Base-by-base conservation (phyloP, 2,113 vertebrate species). In the Dermatemys mawii region DNA sequence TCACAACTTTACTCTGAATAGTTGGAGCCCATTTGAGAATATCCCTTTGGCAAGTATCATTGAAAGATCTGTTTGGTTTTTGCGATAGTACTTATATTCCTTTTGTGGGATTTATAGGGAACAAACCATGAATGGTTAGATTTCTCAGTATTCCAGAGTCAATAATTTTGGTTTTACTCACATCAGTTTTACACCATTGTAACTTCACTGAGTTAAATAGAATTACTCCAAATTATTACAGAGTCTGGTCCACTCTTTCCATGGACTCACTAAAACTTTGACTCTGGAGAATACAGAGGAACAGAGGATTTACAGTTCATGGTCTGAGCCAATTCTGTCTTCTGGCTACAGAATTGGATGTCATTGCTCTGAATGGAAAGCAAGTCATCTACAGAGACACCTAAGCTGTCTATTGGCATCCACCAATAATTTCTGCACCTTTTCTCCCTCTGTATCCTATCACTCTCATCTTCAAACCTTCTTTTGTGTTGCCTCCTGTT, bases 321-420 rank as follows among this genome's bases (percentile, higher is more conserved):
- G 53, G 81, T 73, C 0, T 0, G 53, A 94, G 94, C 95, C 97
- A 97, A 82, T 85, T 87, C 91, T 89, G 83, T 54, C 63, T 89
- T 96, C 94, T 94, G 97, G 96, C 97, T 96, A 97, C 93, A 94
- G 89, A 92, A 93, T 97, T 96, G 95, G 94, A 97, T 97, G 94
- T 95, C 95, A 95, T 96, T 97, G 91, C 96, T 96, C 95, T 96
- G 96, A 93, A 96, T 96, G 95, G 95, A 97, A 97, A 97, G 97
- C 95, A 96, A 95, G 95, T 96, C 95, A 96, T 75, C 94, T 48
- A 2, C 88, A 94, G 94, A 97, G 93, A 94, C 94, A 95, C 96
- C 96, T 93, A 97, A 96, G 95, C 95, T 97, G 97, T 97, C 96
- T 93, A 83, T 90, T 96, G 90, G 90, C 92, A 94, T 95, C 95